Base-by-base conservation (phyloP, 2,888 invertebrate species). In the Flexamia atlantica region DNA sequence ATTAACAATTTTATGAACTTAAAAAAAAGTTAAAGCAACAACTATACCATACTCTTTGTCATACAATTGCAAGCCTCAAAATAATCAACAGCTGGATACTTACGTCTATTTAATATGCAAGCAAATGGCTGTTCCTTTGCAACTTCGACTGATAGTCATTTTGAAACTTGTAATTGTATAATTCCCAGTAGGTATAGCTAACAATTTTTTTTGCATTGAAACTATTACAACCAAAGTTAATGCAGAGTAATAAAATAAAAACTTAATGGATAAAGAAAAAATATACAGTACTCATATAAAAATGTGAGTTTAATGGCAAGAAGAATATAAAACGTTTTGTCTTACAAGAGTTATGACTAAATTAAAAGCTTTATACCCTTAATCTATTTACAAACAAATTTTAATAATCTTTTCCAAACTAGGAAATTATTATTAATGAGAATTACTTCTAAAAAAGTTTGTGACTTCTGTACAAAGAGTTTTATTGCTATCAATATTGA, bases 381-480 rank as follows among this genome's bases (percentile, higher is more conserved):
- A 57, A 57, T 30, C 9, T 28, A 64, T 64, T 64, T 30, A 64
- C 64, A 64, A 20, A 64, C 20, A 64, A 64, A 4, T 7, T 53
- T 53, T n/a, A 4, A 4, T 25, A 60, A n/a, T 20, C 57, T 57
- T 12, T 64, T 28, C 30, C 12, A 20, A 25, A 30, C 17, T 30
- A 28, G 30, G 64, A 28, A 64, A 30, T 64, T 64, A 64, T 1
- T 28, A 57, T 20, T 23, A n/a, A 64, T 64, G 64, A 64, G 64
- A 28, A 64, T 28, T 64, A 64, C 28, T 64, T 2, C 14, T 28
- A 64, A 28, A 17, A 4, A 36, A 9, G 36, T 36, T 36, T 9
- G 9, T 36, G 36, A 36, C 36, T 36, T 36, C 36, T 36, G 36
- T 36, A 36, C 36, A 36, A 9, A 7, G 9, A 36, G 5, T 36